Evolutionary conservation across 2,888 invertebrate genomes (phyloP).

Genomic region (Drosophila greeni): DNA sequence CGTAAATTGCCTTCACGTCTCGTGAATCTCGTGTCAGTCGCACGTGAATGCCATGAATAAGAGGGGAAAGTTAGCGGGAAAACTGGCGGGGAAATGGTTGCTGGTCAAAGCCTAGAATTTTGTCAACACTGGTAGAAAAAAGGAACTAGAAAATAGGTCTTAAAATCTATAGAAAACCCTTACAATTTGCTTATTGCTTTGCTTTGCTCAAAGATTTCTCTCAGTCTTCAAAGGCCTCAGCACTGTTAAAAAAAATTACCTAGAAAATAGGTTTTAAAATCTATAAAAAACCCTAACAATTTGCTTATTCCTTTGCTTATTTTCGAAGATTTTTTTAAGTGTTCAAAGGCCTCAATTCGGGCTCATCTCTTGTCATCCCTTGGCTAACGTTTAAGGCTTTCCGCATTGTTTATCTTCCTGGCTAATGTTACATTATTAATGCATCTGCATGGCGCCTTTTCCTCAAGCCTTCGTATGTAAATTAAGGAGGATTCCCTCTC

Average conservation of each 20-base stretch:
- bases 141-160: too few relatives aligned
- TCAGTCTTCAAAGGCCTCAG: too few relatives aligned
- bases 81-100: background rate
- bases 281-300: too few relatives aligned
- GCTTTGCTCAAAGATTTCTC: too few relatives aligned
- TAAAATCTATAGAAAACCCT: too few relatives aligned
- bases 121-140: slow-evolving; percentile 8
- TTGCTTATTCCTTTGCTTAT: too few relatives aligned
- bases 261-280: too few relatives aligned
- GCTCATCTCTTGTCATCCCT: slow-evolving; percentile 35
- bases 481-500: slow-evolving; percentile 8
- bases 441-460: slow-evolving; percentile 52
- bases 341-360: background rate
- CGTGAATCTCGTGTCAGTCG: slow-evolving; percentile 50
- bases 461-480: slow-evolving; percentile 35
- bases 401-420: slow-evolving; percentile 37
- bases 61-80: background rate
- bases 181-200: background rate
- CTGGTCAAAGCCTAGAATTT: slow-evolving; percentile 2
- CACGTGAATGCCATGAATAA: slow-evolving; percentile 55
- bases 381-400: slow-evolving; percentile 39
- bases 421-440: slow-evolving; percentile 67
- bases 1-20: slow-evolving; percentile 59
- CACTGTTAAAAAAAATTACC: too few relatives aligned
- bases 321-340: background rate